Evolutionary conservation across 2,888 invertebrate genomes (phyloP), one percentile per base, ranked within the genome.

Genomic region (Colletes collaris): DNA sequence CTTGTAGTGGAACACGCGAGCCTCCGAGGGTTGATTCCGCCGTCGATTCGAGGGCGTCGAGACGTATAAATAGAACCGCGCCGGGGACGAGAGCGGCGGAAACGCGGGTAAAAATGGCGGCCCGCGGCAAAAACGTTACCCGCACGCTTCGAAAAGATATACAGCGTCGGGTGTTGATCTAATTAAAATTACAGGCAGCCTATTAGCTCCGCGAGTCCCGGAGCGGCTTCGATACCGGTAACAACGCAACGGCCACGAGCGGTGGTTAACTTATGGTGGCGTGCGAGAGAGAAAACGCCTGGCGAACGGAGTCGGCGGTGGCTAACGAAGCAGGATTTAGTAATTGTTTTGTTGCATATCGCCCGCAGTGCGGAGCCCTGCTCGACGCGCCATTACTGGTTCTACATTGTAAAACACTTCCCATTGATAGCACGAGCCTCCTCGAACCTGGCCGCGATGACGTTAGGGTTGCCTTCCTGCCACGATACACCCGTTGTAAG

Each of bases 341-440:
- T 89, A 88, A 89, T 89, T 89, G 89, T 89, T 89, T 88, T 86
- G 86, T 86, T 88, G 79, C 75, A 71, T 84, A 80, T 84, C 80
- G 66, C 72, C 73, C 73, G 72, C 60, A 78, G 77, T 73, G 81
- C 77, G 56, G 65, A 64, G 83, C 76, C 50, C 74, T 63, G 68
- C 74, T 66, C 71, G 79, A 79, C 82, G 80, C 80, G 74, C 75
- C 83, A 86, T 89, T 89, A 87, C 87, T 81, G 87, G 77, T 89
- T 85, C 82, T 86, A 87, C 89, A 87, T 88, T 88, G 88, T 89
- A 88, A 90, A 90, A 90, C 87, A 88, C 81, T 85, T 85, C 86
- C 88, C 87, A 89, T 89, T 89, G 87, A 90, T 90, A 86, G 80
- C 66, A 71, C 68, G 79, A 81, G 53, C 70, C 77, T 80, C 80